Base-by-base conservation (phyloP, 2,113 vertebrate species). In the Vidua macroura region DNA sequence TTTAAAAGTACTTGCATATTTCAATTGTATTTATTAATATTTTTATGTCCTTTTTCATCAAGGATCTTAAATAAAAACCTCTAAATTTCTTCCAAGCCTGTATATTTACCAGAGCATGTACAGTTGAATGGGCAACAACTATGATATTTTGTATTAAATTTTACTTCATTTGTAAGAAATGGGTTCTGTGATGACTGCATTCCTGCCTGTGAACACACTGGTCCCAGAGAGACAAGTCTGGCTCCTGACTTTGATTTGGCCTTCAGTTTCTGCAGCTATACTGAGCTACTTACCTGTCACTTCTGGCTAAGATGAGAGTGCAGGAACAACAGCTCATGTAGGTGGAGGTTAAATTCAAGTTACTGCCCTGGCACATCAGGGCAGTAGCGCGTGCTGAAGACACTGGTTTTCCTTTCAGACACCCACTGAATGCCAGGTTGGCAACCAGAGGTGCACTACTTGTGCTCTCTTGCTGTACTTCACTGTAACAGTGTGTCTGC, bases 1-100 rank as follows among this genome's bases (percentile, higher is more conserved):
- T 31, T 52, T 7, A 68, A 51, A 49, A 51, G 3, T 37, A 83
- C 37, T 28, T 68, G 33, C n/a, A 6, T 84, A 85, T 83, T 87
- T 77, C 73, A 80, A 18, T n/a, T 85, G 43, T 95, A 96, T 92
- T 94, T 96, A 90, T 92, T 91, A 19, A 17, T 68, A 72, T 68
- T 93, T 92, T 92, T 63, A 83, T 52, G 35, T 63, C 53, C 4
- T 87, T 94, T 81, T 89, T 74, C 70, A 87, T 30, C 6, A 10
- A 66, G 68, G 90, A 83, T 80, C 82, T 83, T 74, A 90, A 83
- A 66, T 48, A 90, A 95, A 85, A 21, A 12, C 41, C 41, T 41
- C 18, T 31, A 3, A 18, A 0, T 46, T 49, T 74, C 79, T 92
- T 44, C 78, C 35, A 91, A 63, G 41, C 11, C 7, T 76, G 72